These are phyloP conservation scores for Colius striatus DNA, from an alignment of 2,113 vertebrate genomes.

Conservation along the genomic window DNA sequence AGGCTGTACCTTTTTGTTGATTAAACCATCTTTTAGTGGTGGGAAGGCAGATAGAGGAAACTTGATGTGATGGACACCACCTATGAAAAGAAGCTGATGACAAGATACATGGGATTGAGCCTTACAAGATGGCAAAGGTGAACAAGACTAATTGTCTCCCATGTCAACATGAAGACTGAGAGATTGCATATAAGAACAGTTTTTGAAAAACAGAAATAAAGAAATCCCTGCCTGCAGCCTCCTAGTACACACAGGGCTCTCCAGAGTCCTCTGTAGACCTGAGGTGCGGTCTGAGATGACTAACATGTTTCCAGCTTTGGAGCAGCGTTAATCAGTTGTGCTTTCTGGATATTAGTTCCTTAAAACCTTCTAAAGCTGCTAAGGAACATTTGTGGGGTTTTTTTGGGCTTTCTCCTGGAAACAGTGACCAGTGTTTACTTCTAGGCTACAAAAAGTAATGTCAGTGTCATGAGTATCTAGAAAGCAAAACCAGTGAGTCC, in stretches of 20 bases:
- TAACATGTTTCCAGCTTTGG: not conserved
- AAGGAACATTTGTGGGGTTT: not conserved
- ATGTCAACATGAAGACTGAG: not conserved
- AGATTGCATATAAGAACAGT: not conserved
- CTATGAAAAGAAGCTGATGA: not conserved
- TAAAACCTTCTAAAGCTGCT: not conserved
- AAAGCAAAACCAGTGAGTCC: fast-evolving
- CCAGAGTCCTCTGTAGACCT: not conserved
- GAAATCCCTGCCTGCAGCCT: not conserved
- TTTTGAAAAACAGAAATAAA: not conserved
- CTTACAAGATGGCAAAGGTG: not conserved
- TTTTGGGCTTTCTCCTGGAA: not conserved
- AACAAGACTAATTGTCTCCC: not conserved
- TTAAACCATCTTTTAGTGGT: not conserved
- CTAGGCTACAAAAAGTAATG: not conserved
- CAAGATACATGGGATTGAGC: fast-evolving
- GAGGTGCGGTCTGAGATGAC: fast-evolving
- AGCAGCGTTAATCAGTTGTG: not conserved
- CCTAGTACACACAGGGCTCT: not conserved
- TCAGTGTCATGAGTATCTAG: not conserved
- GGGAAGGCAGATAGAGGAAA: not conserved
- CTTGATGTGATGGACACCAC: fast-evolving
- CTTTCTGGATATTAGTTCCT: not conserved
- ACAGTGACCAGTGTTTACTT: not conserved
- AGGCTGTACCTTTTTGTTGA: fast-evolving